phyloP scores from a whole-genome alignment of 1,140 invertebrate genomes.

The Eurosta solidaginis region DNA sequence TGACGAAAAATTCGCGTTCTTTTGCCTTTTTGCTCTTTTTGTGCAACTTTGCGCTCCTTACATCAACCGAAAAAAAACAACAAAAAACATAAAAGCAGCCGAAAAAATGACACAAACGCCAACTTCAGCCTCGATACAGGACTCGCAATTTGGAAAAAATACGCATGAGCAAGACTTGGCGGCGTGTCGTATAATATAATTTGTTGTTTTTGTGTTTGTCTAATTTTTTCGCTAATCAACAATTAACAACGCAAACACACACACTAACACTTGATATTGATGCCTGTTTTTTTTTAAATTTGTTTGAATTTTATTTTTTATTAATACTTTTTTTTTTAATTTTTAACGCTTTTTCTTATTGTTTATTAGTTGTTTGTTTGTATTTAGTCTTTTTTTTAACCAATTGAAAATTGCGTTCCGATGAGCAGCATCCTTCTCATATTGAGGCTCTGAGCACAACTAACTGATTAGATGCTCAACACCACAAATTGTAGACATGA shows the following conservation, averaged over 20 bases:
- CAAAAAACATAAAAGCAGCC: too few relatives aligned
- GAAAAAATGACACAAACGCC: constrained; percentile 8
- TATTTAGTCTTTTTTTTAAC: not conserved
- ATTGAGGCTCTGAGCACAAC: constrained; percentile 55
- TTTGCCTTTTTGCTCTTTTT: too few relatives aligned
- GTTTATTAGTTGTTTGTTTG: not conserved
- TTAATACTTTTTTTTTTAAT: too few relatives aligned
- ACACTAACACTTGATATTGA: too few relatives aligned
- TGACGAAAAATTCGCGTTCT: too few relatives aligned
- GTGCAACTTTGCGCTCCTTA: too few relatives aligned
- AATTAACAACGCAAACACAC: too few relatives aligned
- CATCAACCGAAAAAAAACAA: too few relatives aligned
- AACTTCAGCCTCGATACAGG: not conserved
- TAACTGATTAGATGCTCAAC: constrained; percentile 49
- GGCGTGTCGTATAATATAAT: not conserved
- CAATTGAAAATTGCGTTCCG: not conserved
- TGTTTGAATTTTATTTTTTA: too few relatives aligned
- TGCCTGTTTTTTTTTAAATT: too few relatives aligned
- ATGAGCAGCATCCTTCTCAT: constrained; percentile 32
- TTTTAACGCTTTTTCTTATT: not conserved
- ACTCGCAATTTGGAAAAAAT: not conserved
- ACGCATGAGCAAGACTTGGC: constrained; percentile 17
- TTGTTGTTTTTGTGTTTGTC: not conserved
- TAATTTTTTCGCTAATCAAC: too few relatives aligned
- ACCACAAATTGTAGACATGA: constrained; percentile 51